These are phyloP conservation scores for Grammomys surdaster DNA, from an alignment of 2,113 vertebrate species.

Conservation along the genomic window DNA sequence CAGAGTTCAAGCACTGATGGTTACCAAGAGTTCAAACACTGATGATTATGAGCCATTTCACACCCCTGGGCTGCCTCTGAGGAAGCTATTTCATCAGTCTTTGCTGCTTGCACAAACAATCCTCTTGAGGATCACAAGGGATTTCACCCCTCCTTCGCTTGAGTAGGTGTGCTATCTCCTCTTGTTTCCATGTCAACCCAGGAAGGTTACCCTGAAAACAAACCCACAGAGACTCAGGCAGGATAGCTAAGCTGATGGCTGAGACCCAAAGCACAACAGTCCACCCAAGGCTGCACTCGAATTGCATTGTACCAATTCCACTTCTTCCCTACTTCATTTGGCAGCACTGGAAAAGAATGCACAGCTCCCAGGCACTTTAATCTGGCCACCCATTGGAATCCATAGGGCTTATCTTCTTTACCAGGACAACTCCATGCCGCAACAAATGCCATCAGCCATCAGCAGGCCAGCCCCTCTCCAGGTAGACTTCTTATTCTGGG, in stretches of 20 bases:
- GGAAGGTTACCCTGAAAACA: conserved; percentile 37
- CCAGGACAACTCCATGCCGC: neutral
- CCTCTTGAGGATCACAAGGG: conserved; percentile 62
- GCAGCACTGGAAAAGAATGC: neutral
- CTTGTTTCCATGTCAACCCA: conserved; percentile 3
- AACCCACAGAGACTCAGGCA: neutral
- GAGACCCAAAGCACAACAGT: neutral
- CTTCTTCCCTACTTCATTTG: neutral
- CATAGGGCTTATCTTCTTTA: neutral
- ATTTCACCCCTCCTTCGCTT: neutral
- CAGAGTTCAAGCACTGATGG: conserved; percentile 66
- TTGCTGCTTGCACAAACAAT: conserved; percentile 72
- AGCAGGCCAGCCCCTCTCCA: neutral
- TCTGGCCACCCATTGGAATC: neutral
- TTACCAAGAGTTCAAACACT: conserved; percentile 11
- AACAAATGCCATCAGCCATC: neutral
- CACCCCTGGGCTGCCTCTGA: conserved; percentile 69
- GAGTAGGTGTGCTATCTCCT: neutral
- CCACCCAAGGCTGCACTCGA: neutral
- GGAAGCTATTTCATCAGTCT: conserved; percentile 71
- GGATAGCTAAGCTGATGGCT: neutral
- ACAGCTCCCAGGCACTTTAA: neutral
- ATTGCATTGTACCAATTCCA: neutral
- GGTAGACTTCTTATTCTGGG: neutral
- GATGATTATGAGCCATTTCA: conserved; percentile 67